Conservation (phyloP, 2,113 vertebrate genomes). For the Willisornis vidua region DNA sequence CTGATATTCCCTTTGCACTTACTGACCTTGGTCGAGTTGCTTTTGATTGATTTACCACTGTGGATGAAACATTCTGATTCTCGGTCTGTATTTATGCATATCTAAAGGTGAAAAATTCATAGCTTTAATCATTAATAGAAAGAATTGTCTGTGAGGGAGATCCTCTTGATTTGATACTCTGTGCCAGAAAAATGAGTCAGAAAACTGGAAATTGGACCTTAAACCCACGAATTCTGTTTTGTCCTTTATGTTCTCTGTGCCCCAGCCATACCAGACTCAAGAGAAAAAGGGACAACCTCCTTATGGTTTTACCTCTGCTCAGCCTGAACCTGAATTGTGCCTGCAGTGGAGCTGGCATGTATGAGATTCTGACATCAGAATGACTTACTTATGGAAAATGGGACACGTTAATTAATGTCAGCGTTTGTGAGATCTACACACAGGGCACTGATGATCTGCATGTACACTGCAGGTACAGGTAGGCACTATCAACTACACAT, state of each 20-base stretch:
- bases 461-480: background rate
- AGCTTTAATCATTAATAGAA: background rate
- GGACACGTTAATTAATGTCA: background rate
- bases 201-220: background rate
- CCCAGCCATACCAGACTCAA: background rate
- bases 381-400: background rate
- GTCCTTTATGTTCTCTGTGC: background rate
- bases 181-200: background rate
- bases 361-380: background rate
- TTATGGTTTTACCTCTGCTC: background rate
- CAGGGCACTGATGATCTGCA: background rate
- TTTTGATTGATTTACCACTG: background rate
- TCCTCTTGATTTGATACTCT: background rate
- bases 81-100: background rate
- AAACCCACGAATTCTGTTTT: background rate
- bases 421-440: background rate
- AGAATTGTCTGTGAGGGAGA: background rate
- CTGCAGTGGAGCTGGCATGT: background rate
- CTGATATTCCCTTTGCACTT: background rate
- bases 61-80: background rate
- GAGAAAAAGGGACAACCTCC: background rate
- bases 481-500: background rate
- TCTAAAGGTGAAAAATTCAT: background rate
- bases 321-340: background rate
- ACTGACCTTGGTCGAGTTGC: background rate